Conservation (phyloP, 2,113 vertebrate genomes). For the Vanacampus margaritifer region DNA sequence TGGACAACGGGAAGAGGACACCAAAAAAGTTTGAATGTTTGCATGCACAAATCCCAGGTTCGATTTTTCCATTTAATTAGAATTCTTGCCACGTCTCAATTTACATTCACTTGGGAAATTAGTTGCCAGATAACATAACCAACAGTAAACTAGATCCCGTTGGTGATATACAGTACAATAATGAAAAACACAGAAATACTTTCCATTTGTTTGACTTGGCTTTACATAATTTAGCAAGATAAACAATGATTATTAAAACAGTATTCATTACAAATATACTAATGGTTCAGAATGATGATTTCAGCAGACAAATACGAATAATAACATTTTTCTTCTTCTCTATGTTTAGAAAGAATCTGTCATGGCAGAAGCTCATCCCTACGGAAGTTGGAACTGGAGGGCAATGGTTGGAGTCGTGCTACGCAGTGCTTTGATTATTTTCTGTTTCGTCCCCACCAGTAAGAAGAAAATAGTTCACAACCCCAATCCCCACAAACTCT, state of each 20-base stretch:
- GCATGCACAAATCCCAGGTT: neutral
- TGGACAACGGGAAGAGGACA: slow-evolving; percentile 44
- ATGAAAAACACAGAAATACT: neutral
- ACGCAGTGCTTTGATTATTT: no score
- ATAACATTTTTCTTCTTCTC: neutral
- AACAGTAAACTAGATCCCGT: neutral
- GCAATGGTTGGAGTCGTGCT: no score
- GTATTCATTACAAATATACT: neutral
- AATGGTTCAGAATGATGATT: neutral
- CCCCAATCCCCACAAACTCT: no score
- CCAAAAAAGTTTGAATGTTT: neutral
- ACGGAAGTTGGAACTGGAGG: no score
- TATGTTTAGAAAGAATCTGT: neutral
- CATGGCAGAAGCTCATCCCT: no score
- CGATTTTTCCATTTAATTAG: neutral
- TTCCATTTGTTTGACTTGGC: neutral
- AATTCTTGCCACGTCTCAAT: neutral
- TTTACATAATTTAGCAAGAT: neutral
- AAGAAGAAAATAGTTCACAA: no score
- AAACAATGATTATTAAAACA: no score
- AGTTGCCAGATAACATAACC: neutral
- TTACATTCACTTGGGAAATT: neutral
- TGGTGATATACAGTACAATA: neutral
- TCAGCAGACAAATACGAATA: neutral
- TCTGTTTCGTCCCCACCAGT: no score